phyloP scores from a whole-genome alignment of 2,113 vertebrate species.

The Oryzias celebensis region DNA sequence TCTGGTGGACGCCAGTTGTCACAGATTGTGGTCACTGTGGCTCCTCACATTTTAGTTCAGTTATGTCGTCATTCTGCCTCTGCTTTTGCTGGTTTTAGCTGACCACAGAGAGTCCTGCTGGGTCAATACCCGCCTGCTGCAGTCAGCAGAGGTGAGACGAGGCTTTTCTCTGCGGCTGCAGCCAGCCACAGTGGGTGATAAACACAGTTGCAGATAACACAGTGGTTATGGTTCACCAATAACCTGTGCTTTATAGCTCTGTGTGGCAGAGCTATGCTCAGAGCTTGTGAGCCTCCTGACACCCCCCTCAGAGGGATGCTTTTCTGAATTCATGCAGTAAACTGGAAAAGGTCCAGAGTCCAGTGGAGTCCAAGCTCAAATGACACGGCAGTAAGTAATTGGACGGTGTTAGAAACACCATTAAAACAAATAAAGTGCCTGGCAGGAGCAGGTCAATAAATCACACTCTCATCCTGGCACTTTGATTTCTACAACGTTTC shows the following conservation, averaged over 20 bases:
- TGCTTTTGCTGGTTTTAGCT: conserved; percentile 46
- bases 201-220: conserved; percentile 47
- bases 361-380: conserved; percentile 54
- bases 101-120: conserved; percentile 40
- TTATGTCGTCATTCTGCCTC: neutral
- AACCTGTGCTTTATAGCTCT: conserved; percentile 48
- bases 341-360: conserved; percentile 72
- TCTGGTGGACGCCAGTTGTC: no score
- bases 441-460: conserved; percentile 61
- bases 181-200: conserved; percentile 49
- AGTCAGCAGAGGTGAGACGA: conserved; percentile 6
- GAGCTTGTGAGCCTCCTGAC: neutral
- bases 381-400: conserved; percentile 72
- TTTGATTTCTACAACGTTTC: conserved; percentile 41
- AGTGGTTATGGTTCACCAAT: conserved; percentile 55
- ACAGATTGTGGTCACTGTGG: no score
- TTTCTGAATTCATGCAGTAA: conserved; percentile 76
- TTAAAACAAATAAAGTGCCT: conserved; percentile 57
- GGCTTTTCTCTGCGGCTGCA: conserved; percentile 19
- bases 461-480: conserved; percentile 34
- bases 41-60: no score
- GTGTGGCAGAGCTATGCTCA: neutral
- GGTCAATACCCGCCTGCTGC: conserved; percentile 12
- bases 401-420: conserved; percentile 65
- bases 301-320: conserved; percentile 14